phyloP scores from a whole-genome alignment of 2,888 invertebrate species.

The Xestia sexstrigata region DNA sequence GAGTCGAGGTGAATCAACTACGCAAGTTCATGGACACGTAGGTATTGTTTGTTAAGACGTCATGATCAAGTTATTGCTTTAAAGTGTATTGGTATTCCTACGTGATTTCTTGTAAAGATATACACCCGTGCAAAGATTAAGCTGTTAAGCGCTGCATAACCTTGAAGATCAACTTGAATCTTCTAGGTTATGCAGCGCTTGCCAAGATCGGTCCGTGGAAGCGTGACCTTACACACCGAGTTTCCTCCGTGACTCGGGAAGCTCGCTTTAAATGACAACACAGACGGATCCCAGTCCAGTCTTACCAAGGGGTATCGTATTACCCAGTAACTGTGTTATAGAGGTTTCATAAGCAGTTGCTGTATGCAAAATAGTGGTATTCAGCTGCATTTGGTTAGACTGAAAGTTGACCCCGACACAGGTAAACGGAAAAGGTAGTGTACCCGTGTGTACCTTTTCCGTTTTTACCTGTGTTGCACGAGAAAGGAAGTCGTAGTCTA shows the following conservation, averaged over 20 bases:
- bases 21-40: slow-evolving; percentile 47
- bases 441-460: no score
- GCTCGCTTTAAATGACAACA: no score
- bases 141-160: no score
- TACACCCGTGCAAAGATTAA: background rate
- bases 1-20: slow-evolving; percentile 53
- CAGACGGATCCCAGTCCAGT: no score
- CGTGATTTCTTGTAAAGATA: slow-evolving; percentile 2
- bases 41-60: slow-evolving; percentile 6
- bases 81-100: background rate
- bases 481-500: background rate
- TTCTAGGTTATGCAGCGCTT: no score
- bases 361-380: background rate
- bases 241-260: background rate
- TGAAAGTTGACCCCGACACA: background rate
- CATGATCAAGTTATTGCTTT: background rate
- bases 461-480: no score
- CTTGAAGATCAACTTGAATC: no score
- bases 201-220: background rate
- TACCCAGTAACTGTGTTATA: no score
- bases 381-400: background rate
- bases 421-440: no score
- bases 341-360: no score
- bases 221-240: background rate
- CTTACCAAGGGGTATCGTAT: no score